phyloP scores from a whole-genome alignment of 30 jellyfish, hydroid and myxozoan species.

The Hydractinia symbiolongicarpus region DNA sequence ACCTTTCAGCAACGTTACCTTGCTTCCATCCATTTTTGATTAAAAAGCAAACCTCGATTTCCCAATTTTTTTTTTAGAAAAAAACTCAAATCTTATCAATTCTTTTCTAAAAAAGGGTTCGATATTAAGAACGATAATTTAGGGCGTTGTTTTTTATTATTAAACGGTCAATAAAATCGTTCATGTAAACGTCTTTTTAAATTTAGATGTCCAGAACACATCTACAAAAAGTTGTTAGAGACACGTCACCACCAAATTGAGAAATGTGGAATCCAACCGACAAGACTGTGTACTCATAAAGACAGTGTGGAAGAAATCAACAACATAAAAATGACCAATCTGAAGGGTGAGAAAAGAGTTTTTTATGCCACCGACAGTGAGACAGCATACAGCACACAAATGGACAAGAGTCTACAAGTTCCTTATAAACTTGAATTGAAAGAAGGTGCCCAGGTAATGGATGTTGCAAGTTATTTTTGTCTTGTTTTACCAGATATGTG shows the following conservation, averaged over 20 bases:
- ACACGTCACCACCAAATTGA: constrained; percentile 43
- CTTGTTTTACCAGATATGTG: neutral
- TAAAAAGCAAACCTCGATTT: neutral
- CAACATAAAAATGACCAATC: constrained; percentile 39
- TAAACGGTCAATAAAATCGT: neutral
- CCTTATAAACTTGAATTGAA: constrained; percentile 54
- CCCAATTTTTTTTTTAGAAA: neutral
- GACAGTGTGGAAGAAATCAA: constrained; percentile 79
- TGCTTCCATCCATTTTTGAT: neutral
- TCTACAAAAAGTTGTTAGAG: constrained; percentile 27
- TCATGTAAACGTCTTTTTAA: neutral
- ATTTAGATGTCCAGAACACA: constrained; percentile 76
- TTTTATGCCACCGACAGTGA: constrained; percentile 64
- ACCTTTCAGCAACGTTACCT: neutral
- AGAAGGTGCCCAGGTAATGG: constrained; percentile 88
- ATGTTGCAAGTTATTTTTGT: neutral
- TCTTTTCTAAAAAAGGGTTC: too few species aligned
- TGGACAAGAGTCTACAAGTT: constrained; percentile 65
- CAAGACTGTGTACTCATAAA: constrained; percentile 85
- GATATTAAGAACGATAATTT: too few species aligned
- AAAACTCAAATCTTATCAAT: too few species aligned
- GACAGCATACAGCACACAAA: constrained; percentile 35
- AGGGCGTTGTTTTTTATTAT: too few species aligned
- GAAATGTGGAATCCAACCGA: constrained; percentile 66
- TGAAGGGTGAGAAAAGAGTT: constrained; percentile 46